phyloP scores from a whole-genome alignment of 2,888 invertebrate genomes.

The Alloplasta piceator region DNA sequence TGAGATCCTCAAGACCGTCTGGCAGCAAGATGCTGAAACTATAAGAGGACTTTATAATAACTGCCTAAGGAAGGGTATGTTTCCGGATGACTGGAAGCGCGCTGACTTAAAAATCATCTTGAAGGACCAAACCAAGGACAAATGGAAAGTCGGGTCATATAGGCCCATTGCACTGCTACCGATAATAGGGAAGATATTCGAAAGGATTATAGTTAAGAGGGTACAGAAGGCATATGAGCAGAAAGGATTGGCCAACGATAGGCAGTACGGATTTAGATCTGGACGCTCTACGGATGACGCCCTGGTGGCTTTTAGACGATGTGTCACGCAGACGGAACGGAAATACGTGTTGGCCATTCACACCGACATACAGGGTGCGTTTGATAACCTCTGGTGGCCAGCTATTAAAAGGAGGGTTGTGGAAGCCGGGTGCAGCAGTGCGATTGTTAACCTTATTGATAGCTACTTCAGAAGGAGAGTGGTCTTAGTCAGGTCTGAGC shows the following conservation, averaged over 20 bases:
- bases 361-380: constrained; percentile 75
- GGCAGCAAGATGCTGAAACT: no score
- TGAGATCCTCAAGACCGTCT: no score
- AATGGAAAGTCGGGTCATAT: constrained; percentile 70
- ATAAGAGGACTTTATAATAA: no score
- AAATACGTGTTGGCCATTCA: constrained; percentile 71
- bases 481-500: background rate
- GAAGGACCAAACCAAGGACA: constrained; percentile 55
- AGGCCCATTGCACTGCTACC: constrained; percentile 73
- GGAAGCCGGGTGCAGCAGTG: constrained; percentile 13
- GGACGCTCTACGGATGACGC: constrained; percentile 72
- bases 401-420: no score
- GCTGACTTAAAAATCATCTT: constrained; percentile 43
- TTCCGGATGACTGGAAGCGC: constrained; percentile 53
- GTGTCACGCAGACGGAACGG: constrained; percentile 1
- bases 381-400: constrained; percentile 76
- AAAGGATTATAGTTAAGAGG: constrained; percentile 66
- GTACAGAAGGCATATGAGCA: constrained; percentile 58
- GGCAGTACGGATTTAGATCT: constrained; percentile 74
- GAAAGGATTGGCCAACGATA: background rate
- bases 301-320: constrained; percentile 25
- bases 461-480: constrained; percentile 26
- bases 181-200: constrained; percentile 73
- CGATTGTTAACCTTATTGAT: background rate
- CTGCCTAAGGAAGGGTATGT: background rate